Evolutionary conservation across 2,888 invertebrate species (phyloP), one percentile per base, ranked within the genome.

Genomic region (Cerastis rubricosa): DNA sequence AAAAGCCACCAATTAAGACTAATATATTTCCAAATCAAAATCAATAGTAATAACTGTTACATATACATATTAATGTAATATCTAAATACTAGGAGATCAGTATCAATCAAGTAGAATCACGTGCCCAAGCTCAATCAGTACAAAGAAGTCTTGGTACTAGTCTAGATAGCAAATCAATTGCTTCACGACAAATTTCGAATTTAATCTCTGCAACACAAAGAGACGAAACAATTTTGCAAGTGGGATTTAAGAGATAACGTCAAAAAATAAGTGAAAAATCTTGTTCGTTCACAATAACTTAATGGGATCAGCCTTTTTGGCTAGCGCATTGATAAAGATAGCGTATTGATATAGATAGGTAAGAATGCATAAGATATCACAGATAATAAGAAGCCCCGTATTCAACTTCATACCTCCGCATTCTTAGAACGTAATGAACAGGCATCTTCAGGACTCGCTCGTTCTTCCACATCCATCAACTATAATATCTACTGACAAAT

Each of bases 141-240:
- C 22, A 9, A 65, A 17, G 43, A 57, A 59, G n/a, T 75, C 29
- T 49, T 49, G 29, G 17, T 35, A 80, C 9, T 74, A 51, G 51
- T 80, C 59, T 29, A 64, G 83, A 76, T 78, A 78, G 22, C 25
- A 65, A 51, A 82, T 65, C 65, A 82, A 78, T 51, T 65, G 82
- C 29, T 45, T 40, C 40, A 66, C 14, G 49, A 49, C 40, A 43
- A 29, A 64, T 45, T 40, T 51, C 14, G 29, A 59, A 40, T 76
- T 47, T 75, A 74, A 74, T 74, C 57, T 74, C 17, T 45, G 49
- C 40, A 51, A 74, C 22, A 76, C n/a, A 81, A 74, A 54, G 73
- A 73, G 49, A 81, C 25, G 40, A 64, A 78, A 54, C 14, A n/a
- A 49, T 47, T 65, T 82, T 29, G 6, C 11, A n/a, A 47, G 75